A percentile compares a stretch with the other conserved stretches of the same genome.
These are phyloP conservation scores for Drosophila ercepeae DNA, from an alignment of 1,140 invertebrate genomes.

Conservation along the genomic window DNA sequence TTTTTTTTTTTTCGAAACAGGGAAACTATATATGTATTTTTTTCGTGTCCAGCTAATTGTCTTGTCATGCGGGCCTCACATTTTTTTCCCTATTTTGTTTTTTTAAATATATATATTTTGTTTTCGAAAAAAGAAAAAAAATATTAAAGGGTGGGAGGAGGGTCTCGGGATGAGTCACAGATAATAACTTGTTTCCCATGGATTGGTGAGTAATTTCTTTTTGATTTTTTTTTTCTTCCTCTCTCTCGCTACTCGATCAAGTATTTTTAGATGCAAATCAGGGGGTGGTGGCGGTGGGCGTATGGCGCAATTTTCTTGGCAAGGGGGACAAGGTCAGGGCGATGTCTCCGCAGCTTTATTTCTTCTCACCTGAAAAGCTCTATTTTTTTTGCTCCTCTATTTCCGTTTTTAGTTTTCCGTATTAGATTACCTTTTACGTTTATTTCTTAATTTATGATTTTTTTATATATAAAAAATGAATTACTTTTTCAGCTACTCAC, in stretches of 20 bases:
- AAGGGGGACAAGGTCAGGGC: constrained; percentile 71
- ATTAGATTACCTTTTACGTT: constrained; percentile 35
- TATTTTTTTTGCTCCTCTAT: constrained; percentile 8
- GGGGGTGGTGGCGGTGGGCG: constrained; percentile 1
- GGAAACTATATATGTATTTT: neutral
- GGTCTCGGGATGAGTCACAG: constrained; percentile 27
- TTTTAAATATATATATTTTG: neutral
- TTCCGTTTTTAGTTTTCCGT: constrained; percentile 43
- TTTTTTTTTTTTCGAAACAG: neutral
- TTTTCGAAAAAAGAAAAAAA: neutral
- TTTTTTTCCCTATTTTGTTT: neutral
- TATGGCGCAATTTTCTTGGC: constrained; percentile 33
- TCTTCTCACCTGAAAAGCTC: constrained; percentile 44
- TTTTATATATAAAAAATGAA: too few relatives aligned
- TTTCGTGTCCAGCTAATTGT: constrained; percentile 69
- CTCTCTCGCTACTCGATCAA: constrained; percentile 1
- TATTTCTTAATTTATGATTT: neutral
- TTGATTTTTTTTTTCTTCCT: neutral
- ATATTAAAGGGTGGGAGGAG: neutral
- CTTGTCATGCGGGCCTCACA: constrained; percentile 52
- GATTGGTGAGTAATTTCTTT: constrained; percentile 19
- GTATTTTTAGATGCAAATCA: constrained; percentile 48
- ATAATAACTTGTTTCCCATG: constrained; percentile 22
- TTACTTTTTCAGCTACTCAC: constrained; percentile 72
- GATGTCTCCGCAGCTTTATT: constrained; percentile 36